These are phyloP conservation scores for Tenthredo notha DNA, from an alignment of 2,888 invertebrate genomes.

Conservation along the genomic window DNA sequence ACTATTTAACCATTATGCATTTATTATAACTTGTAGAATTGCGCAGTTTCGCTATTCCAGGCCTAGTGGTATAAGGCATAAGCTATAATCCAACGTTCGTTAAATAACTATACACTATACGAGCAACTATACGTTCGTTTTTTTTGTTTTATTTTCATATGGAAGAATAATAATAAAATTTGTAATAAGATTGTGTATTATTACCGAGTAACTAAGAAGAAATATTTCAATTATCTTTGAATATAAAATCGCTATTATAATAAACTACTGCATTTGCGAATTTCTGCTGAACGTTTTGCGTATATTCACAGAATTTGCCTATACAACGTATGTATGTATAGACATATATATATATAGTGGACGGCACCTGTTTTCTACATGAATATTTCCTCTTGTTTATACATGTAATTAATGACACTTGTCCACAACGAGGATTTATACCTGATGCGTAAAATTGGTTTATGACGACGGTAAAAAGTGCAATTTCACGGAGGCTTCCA, in stretches of 20 bases:
- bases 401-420: slow-evolving; percentile 35
- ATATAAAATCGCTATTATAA: slow-evolving; percentile 6
- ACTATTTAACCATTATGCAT: neutral
- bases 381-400: slow-evolving; percentile 30
- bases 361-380: neutral
- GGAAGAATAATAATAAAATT: neutral
- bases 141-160: neutral
- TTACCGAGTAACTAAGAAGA: neutral
- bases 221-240: slow-evolving; percentile 27
- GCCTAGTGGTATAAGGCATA: neutral
- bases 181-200: neutral
- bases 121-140: neutral
- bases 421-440: slow-evolving; percentile 32
- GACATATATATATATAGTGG: too few relatives aligned
- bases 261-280: neutral
- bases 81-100: too few relatives aligned
- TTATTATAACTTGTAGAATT: slow-evolving; percentile 7
- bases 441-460: slow-evolving; percentile 37
- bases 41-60: neutral
- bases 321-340: neutral
- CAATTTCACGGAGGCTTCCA: slow-evolving; percentile 29
- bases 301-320: neutral
- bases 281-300: neutral
- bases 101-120: neutral
- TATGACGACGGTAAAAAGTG: slow-evolving; percentile 35